Evolutionary conservation across 2,888 invertebrate species (phyloP).

Genomic region (Dynastes grantii): DNA sequence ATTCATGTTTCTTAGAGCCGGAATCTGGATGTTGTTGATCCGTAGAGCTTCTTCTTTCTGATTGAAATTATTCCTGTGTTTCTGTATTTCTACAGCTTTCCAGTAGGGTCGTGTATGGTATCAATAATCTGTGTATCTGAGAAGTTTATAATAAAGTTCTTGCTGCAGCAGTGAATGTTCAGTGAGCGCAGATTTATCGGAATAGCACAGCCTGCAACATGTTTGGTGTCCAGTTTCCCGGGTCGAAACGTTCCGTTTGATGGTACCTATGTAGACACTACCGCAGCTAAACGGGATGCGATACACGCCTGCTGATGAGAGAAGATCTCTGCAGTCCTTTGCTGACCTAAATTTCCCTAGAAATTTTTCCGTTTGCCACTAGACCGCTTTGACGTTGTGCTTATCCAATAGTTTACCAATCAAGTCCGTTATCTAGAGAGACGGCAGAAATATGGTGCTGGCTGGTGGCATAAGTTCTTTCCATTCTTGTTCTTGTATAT

Average conservation of each 20-base stretch:
- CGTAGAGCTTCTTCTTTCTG: too few relatives aligned
- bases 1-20: too few relatives aligned
- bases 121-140: background rate
- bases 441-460: background rate
- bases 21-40: too few relatives aligned
- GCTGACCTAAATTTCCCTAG: background rate
- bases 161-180: background rate
- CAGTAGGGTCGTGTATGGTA: background rate
- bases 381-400: background rate
- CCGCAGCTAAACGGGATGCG: background rate
- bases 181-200: background rate
- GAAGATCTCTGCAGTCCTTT: background rate
- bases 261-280: slow-evolving; percentile 15
- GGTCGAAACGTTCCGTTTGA: background rate
- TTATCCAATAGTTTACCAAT: background rate
- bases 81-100: background rate
- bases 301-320: slow-evolving; percentile 7
- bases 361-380: too few relatives aligned
- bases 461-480: too few relatives aligned
- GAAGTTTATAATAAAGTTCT: background rate
- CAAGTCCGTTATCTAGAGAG: background rate
- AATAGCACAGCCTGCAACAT: slow-evolving; percentile 1
- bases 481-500: too few relatives aligned
- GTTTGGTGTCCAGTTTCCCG: background rate
- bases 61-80: background rate